A percentile compares a stretch with the other conserved stretches of the same genome.
phyloP scores from a whole-genome alignment of 53 echinoderm and acorn worm genomes.

The Holothuria scabra region DNA sequence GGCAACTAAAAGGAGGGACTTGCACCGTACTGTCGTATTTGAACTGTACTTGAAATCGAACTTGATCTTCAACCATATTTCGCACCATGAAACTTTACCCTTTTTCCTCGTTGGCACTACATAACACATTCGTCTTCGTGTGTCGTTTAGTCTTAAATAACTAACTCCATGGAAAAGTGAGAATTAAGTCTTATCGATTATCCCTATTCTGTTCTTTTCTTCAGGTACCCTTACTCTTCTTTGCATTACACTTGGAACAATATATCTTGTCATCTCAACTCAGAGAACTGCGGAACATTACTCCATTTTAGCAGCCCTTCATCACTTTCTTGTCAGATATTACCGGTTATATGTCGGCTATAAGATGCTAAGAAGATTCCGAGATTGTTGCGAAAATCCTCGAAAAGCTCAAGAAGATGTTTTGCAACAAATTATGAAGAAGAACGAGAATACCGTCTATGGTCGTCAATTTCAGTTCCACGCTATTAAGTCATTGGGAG shows the following conservation, averaged over 20 bases:
- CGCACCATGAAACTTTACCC: too few relatives aligned
- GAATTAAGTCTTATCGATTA: too few relatives aligned
- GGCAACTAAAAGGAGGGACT: too few relatives aligned
- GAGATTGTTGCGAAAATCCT: slow-evolving; percentile 51
- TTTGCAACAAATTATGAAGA: slow-evolving; percentile 46
- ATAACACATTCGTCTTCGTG: too few relatives aligned
- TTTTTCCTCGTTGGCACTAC: too few relatives aligned
- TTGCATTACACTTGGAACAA: neutral
- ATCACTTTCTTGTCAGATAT: slow-evolving; percentile 13
- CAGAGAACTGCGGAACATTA: neutral
- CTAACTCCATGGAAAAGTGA: too few relatives aligned
- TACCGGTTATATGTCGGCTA: slow-evolving; percentile 7
- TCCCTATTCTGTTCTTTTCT: too few relatives aligned
- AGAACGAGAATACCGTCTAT: slow-evolving; percentile 64
- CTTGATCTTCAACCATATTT: too few relatives aligned
- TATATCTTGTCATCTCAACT: slow-evolving; percentile 13
- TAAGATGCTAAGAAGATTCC: neutral
- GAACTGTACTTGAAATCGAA: too few relatives aligned
- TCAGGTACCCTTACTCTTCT: neutral
- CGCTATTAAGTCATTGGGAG: too few relatives aligned
- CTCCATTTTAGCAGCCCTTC: slow-evolving; percentile 14
- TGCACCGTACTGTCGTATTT: too few relatives aligned
- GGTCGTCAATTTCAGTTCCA: slow-evolving; percentile 54
- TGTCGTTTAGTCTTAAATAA: too few relatives aligned
- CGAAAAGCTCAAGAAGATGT: slow-evolving; percentile 56